These are phyloP conservation scores for Stegodyphus dumicola DNA, from an alignment of 1,140 invertebrate genomes.

Conservation along the genomic window DNA sequence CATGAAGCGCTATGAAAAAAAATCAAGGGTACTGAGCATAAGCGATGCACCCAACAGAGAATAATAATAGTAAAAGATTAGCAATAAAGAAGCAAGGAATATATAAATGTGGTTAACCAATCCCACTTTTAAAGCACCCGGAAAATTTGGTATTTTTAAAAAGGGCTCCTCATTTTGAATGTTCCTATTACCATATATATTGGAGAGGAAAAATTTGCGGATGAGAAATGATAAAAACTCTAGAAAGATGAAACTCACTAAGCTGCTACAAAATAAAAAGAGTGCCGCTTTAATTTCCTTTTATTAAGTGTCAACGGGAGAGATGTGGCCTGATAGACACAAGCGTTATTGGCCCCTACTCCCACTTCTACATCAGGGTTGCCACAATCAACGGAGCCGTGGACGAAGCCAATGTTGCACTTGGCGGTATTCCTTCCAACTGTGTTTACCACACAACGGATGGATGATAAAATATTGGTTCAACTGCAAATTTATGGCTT, in stretches of 20 bases:
- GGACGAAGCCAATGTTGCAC: not conserved
- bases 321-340: conserved; percentile 46
- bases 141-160: not conserved
- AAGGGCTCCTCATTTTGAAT: not conserved
- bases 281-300: conserved; percentile 49
- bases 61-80: no score
- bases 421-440: not conserved
- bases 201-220: conserved; percentile 34
- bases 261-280: conserved; percentile 41
- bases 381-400: not conserved
- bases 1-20: no score
- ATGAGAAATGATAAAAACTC: conserved; percentile 23
- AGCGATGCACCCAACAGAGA: no score
- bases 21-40: no score
- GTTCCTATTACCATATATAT: conserved; percentile 49
- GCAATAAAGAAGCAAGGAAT: no score
- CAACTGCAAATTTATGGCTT: no score
- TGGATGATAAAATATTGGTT: no score
- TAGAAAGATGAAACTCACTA: conserved; percentile 22
- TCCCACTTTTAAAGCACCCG: not conserved
- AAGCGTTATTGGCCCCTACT: conserved; percentile 44
- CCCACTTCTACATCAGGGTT: conserved; percentile 35
- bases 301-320: conserved; percentile 52
- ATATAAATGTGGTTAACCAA: not conserved
- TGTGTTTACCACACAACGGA: not conserved